Evolutionary conservation across 2,797 vertebrate genomes (phyloP).

Genomic region (Falco cherrug): DNA sequence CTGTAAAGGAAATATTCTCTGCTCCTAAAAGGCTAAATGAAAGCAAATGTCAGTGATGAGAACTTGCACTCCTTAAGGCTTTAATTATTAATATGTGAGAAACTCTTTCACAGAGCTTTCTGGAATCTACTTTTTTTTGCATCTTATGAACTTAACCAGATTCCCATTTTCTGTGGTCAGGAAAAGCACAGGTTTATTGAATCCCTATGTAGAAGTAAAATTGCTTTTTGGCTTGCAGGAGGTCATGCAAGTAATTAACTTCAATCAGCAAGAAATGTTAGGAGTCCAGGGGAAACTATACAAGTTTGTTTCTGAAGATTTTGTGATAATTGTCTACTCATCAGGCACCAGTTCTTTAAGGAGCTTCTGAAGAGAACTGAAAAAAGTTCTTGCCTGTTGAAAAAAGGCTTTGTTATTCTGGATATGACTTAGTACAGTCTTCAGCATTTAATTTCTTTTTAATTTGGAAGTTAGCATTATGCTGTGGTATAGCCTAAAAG

Average conservation of each 20-base stretch:
- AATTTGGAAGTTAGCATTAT: slow-evolving; percentile 8
- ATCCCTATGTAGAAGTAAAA: slow-evolving; percentile 23
- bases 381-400: not conserved
- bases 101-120: not conserved
- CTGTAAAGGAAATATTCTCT: not conserved
- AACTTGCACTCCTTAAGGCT: not conserved
- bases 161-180: slow-evolving; percentile 6
- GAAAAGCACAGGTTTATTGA: slow-evolving; percentile 23
- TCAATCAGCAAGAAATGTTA: slow-evolving; percentile 60
- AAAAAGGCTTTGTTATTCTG: slow-evolving; percentile 18
- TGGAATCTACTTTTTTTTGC: not conserved
- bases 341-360: slow-evolving; percentile 33
- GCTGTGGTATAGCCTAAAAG: not conserved
- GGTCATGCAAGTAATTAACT: slow-evolving; percentile 64
- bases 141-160: not conserved
- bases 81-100: not conserved
- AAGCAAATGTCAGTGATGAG: not conserved
- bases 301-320: slow-evolving; percentile 43
- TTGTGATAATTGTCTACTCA: slow-evolving; percentile 53
- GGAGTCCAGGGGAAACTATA: slow-evolving; percentile 40
- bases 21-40: not conserved
- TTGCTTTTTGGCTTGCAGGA: slow-evolving; percentile 17
- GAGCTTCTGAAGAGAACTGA: slow-evolving; percentile 11
- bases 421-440: not conserved
- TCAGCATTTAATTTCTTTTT: slow-evolving; percentile 29